Conservation (phyloP, 2,888 invertebrate species). For the Thysanoteuthis rhombus region DNA sequence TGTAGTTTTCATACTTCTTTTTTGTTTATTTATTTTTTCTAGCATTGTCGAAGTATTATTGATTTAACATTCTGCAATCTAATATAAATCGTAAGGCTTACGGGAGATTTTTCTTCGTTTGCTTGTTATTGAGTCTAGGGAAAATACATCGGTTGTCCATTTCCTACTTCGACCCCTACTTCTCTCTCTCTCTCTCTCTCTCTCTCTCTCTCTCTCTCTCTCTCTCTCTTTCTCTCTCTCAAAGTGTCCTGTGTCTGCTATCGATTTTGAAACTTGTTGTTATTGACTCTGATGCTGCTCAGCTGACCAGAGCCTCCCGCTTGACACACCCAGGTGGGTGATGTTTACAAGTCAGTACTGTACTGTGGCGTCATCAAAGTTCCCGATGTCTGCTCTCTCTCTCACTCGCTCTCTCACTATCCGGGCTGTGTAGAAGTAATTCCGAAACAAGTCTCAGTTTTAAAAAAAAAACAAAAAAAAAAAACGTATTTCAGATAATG, state of each 20-base stretch:
- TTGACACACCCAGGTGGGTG: slow-evolving; percentile 20
- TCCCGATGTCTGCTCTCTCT: neutral
- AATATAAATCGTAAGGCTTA: slow-evolving; percentile 30
- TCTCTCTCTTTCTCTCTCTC: too few relatives aligned
- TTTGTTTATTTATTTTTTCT: neutral
- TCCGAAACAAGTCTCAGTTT: too few relatives aligned
- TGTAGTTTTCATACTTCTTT: neutral
- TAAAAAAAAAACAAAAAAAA: too few relatives aligned
- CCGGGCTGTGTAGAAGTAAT: too few relatives aligned
- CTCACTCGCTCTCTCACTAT: too few relatives aligned
- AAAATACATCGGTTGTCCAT: neutral
- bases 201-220: neutral
- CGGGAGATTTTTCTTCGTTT: slow-evolving; percentile 28
- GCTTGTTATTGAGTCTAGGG: slow-evolving; percentile 20
- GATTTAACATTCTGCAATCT: slow-evolving; percentile 26
- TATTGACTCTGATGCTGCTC: neutral
- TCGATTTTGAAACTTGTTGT: neutral
- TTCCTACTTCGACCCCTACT: neutral
- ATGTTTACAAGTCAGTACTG: slow-evolving; percentile 22
- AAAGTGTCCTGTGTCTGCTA: neutral
- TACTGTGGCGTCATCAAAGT: neutral
- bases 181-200: neutral
- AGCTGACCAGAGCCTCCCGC: neutral
- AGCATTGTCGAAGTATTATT: neutral
- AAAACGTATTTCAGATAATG: too few relatives aligned